Base-by-base conservation (phyloP, 2,113 vertebrate species). In the Chaenocephalus aceratus region DNA sequence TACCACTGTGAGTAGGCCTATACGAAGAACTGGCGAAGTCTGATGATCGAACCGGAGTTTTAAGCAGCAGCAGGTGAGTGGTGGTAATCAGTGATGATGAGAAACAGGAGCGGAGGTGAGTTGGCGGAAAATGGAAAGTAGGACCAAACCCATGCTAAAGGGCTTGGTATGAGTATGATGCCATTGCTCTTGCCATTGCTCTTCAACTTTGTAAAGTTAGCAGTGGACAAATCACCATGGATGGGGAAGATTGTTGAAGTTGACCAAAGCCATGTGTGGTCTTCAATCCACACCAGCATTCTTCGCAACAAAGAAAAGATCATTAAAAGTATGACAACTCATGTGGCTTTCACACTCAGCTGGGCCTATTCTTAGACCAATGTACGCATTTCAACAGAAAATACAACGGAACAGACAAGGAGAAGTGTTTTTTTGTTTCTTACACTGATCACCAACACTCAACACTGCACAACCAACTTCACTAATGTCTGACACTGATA, bases 401-500 rank as follows among this genome's bases (percentile, higher is more conserved):
- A 5, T 2, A 48, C 10, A 21, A 18, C 18, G 63, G 26, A 36
- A 23, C 36, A 48, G 67, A 12, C 30, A 30, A 6, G 0, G n/a
- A 21, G 1, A 2, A 2, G 60, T 10, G 21, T 15, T 44, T 66
- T 60, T 54, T 15, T 34, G 15, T 58, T 49, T 53, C 14, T 34
- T 18, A 5, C 53, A 21, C 21, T 26, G 23, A 65, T 30, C 4
- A 12, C 34, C 11, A 41, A 26, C 16, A 30, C n/a, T 53, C 52
- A 10, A 26, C n/a, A 16, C 44, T 18, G 49, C 75, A 54, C 60
- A 72, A 57, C 69, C 54, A 71, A 23, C 83, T 23, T 21, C 54
- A 41, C 75, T 77, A 80, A 86, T 73, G 59, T 64, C 61, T 67
- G 82, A 76, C 74, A 67, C 14, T 83, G 67, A 81, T 71, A 8